Conservation (phyloP, 1,140 invertebrate species). For the Mycetomoellerius zeteki region DNA sequence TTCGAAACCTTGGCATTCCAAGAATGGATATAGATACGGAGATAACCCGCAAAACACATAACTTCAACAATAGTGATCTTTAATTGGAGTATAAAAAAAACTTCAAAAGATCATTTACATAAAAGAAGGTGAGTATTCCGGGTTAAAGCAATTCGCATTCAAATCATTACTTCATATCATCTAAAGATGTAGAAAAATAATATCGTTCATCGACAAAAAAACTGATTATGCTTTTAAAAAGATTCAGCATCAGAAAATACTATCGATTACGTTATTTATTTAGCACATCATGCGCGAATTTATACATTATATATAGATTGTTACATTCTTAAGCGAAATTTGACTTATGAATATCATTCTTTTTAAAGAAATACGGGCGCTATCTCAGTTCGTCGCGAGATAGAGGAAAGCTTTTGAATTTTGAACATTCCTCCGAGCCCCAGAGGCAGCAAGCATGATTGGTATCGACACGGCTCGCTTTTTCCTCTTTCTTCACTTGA, state of each 20-base stretch:
- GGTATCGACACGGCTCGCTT: slow-evolving; percentile 65
- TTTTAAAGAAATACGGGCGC: slow-evolving; percentile 39
- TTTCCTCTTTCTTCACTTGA: slow-evolving; percentile 42
- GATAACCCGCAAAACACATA: too few species aligned
- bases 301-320: slow-evolving; percentile 13
- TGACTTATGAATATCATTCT: not conserved
- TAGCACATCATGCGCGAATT: not conserved
- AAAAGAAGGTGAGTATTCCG: too few species aligned
- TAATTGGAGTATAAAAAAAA: too few species aligned
- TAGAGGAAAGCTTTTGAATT: slow-evolving; percentile 62
- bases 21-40: too few species aligned
- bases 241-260: not conserved
- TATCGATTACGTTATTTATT: not conserved
- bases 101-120: too few species aligned
- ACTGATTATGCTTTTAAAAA: not conserved
- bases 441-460: slow-evolving; percentile 61
- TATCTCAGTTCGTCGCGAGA: slow-evolving; percentile 2
- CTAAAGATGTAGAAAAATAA: not conserved
- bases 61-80: too few species aligned
- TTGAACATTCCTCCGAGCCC: slow-evolving; percentile 55
- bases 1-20: too few species aligned
- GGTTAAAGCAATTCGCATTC: not conserved
- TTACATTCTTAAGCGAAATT: not conserved
- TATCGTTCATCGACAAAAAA: not conserved
- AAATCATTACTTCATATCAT: not conserved